phyloP scores from a whole-genome alignment of 2,797 vertebrate genomes.

The Amazonetta brasiliensis region DNA sequence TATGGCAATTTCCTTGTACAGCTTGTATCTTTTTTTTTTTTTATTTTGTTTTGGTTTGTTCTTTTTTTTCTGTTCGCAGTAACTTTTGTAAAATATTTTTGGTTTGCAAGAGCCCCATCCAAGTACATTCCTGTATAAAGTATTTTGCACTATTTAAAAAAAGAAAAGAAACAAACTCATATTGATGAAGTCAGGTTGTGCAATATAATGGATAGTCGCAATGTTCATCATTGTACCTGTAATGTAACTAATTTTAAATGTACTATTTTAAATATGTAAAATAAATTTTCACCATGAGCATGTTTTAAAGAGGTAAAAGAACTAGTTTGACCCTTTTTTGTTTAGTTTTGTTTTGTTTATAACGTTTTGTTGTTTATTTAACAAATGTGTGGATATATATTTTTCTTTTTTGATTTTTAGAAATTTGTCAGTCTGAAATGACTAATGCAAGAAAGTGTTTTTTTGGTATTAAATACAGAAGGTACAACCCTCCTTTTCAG shows the following conservation, averaged over 20 bases:
- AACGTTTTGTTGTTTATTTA: conserved; percentile 74
- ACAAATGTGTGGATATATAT: conserved; percentile 74
- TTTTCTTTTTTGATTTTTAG: conserved; percentile 74
- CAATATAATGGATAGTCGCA: conserved; percentile 93
- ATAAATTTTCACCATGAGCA: conserved; percentile 96
- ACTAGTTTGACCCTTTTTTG: conserved; percentile 81
- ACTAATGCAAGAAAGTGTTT: conserved; percentile 72
- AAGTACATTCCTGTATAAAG: conserved; percentile 96
- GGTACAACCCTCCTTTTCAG: conserved; percentile 72
- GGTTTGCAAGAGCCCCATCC: conserved; percentile 83
- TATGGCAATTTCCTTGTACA: conserved; percentile 92
- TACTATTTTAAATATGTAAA: conserved; percentile 99
- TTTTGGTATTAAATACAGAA: conserved; percentile 80
- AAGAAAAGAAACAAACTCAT: conserved; percentile 74
- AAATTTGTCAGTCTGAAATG: conserved; percentile 74
- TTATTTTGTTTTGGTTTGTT: conserved; percentile 39
- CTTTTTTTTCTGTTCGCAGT: conserved; percentile 83
- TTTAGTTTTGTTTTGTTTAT: conserved; percentile 65
- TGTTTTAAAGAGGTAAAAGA: conserved; percentile 87
- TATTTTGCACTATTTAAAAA: conserved; percentile 99
- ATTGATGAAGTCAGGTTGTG: conserved; percentile 95
- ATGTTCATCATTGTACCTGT: conserved; percentile 93
- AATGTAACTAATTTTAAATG: conserved; percentile 96
- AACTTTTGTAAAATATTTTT: conserved; percentile 90
- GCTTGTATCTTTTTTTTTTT: conserved; percentile 82